phyloP scores from a whole-genome alignment of 2,888 invertebrate genomes.

The Habrosyne pyritoides region DNA sequence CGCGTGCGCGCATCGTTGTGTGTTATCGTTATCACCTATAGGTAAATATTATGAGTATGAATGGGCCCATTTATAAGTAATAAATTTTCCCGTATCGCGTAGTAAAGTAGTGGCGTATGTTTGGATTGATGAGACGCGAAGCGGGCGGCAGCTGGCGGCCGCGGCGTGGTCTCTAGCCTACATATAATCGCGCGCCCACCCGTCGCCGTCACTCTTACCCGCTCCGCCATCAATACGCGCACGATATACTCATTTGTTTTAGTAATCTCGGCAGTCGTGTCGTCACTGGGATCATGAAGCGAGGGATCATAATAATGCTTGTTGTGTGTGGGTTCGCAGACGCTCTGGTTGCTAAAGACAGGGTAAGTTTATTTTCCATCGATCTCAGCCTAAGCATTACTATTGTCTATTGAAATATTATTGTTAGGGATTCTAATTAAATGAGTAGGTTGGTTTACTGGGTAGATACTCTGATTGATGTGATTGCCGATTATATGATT shows the following conservation, averaged over 20 bases:
- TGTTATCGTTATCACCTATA: constrained; percentile 21
- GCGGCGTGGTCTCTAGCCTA: constrained; percentile 30
- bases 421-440: no score
- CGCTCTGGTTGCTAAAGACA: constrained; percentile 58
- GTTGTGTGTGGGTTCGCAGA: constrained; percentile 45
- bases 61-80: constrained; percentile 20
- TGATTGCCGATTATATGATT: no score
- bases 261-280: constrained; percentile 14
- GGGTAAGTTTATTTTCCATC: constrained; percentile 51
- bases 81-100: constrained; percentile 30
- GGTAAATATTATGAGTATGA: constrained; percentile 27
- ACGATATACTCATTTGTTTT: constrained; percentile 30
- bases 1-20: constrained; percentile 26
- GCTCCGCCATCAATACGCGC: constrained; percentile 41
- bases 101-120: constrained; percentile 14
- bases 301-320: constrained; percentile 45
- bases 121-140: constrained; percentile 6
- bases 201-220: constrained; percentile 54
- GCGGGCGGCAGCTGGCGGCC: constrained; percentile 16
- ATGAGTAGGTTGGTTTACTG: no score
- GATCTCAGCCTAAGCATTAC: not conserved
- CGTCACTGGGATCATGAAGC: constrained; percentile 48
- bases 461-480: no score
- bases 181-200: constrained; percentile 38
- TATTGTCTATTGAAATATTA: not conserved